Evolutionary conservation across 1,140 invertebrate genomes (phyloP).

Genomic region (Drosophila trapezifrons): DNA sequence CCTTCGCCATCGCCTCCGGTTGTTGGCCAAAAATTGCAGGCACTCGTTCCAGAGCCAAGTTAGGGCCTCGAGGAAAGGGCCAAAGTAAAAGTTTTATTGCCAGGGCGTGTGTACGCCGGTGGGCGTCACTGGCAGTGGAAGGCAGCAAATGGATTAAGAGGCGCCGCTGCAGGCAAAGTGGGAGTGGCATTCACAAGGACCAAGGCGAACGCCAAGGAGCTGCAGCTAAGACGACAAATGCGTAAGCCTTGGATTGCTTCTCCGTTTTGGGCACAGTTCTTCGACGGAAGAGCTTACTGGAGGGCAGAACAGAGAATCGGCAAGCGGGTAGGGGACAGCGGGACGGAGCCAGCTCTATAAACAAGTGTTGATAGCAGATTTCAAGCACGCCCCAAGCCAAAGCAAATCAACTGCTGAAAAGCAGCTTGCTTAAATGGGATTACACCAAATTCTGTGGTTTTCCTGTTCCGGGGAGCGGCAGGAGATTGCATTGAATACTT

Average conservation of each 20-base stretch:
- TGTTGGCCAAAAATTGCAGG: slow-evolving; percentile 30
- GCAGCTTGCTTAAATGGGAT: slow-evolving; percentile 73
- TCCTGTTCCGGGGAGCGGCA: not conserved
- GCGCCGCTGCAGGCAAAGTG: slow-evolving; percentile 15
- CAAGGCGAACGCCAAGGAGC: slow-evolving; percentile 20
- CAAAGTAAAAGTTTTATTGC: slow-evolving; percentile 66
- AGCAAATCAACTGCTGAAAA: slow-evolving; percentile 50
- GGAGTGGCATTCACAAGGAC: slow-evolving; percentile 39
- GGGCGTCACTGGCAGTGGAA: slow-evolving; percentile 54
- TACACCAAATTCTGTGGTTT: slow-evolving; percentile 65
- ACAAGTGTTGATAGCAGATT: slow-evolving; percentile 74
- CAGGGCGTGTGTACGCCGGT: slow-evolving; percentile 48
- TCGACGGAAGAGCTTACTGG: slow-evolving; percentile 10
- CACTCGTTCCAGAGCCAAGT: slow-evolving; percentile 8
- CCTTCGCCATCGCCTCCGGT: slow-evolving; percentile 24
- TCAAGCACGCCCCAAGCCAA: slow-evolving; percentile 42
- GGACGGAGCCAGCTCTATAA: slow-evolving; percentile 38
- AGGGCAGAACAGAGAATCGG: not conserved
- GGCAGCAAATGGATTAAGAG: slow-evolving; percentile 70
- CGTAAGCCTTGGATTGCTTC: slow-evolving; percentile 47
- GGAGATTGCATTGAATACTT: slow-evolving; percentile 48
- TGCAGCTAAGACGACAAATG: slow-evolving; percentile 57
- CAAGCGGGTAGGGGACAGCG: not conserved
- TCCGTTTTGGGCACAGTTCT: slow-evolving; percentile 30
- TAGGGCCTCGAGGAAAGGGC: slow-evolving; percentile 25